Base-by-base conservation (phyloP, 1,140 invertebrate species). In the Drosophila hydei region DNA sequence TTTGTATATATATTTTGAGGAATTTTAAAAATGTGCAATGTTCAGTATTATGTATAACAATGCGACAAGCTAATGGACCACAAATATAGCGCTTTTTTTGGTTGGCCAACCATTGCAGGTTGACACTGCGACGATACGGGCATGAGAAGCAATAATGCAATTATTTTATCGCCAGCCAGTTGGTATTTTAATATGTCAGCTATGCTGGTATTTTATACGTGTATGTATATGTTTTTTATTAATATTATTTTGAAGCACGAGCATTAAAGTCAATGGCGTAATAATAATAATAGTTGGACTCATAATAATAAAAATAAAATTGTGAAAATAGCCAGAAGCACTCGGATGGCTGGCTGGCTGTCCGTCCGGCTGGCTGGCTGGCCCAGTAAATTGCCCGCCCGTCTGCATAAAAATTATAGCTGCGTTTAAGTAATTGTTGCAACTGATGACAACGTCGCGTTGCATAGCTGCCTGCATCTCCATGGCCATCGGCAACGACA, bases 401-500 rank as follows among this genome's bases (percentile, higher is more conserved):
- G 71, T 77, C 75, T 77, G 75, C 67, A 77, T 77, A 55, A 71
- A 85, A 85, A 85, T 87, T 85, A 77, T 68, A 77, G 83, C 83
- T 79, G 83, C 83, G 73, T 88, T 87, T 87, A 87, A 87, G 83
- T 87, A 87, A 87, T 87, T 87, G 83, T 87, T 88, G 83, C 83
- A 83, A 76, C 75, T 45, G 83, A 78, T 87, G 83, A 87, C 83
- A 87, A 72, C 78, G 77, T 52, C 43, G 61, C 78, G 70, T 48
- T 58, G 71, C 67, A 42, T 51, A 42, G 33, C 38, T 42, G 38
- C 36, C 43, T 8, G 43, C 25, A 30, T 12, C 58, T 14, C 36
- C 48, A 47, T 48, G 33, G 59, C 48, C 51, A 25, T 42, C 14
- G 30, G 23, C 36, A 23, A 18, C 30, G n/a, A 16, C 40, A 47